Base-by-base conservation (phyloP, 2,797 vertebrate genomes). In the Mormyrops attenuatus region DNA sequence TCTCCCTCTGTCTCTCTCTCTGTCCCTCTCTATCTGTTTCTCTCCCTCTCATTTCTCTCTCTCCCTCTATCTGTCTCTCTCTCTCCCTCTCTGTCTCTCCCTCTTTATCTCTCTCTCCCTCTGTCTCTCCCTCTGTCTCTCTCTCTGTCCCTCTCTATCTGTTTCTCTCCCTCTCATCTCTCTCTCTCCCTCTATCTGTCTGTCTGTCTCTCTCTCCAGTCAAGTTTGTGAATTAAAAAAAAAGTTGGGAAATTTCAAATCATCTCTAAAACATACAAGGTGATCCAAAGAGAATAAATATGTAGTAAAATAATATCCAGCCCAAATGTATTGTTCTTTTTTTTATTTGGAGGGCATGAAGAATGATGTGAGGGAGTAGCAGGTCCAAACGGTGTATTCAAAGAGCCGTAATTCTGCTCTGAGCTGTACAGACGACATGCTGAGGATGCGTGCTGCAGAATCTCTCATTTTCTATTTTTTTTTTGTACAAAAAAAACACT, bases 401-500 rank as follows among this genome's bases (percentile, higher is more conserved):
- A 20, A 60, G 30, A 60, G 53, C 52, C 17, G 34, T 11, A 6
- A 52, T 50, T 30, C 26, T 9, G 50, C 50, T 87, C 22, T 13
- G 9, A 87, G 49, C 22, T 41, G 8, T 53, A 41, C 53, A 87
- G 52, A 50, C 4, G 30, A 41, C 50, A 41, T 7, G 13, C 50
- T 30, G 26, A 20, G 7, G 6, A 20, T 57, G 53, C 85, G 1
- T 41, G 17, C 30, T 60, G 53, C 26, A 57, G 52, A 87, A 11
- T 38, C 3, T 11, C 52, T 60, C 86, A 44, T 91, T 87, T 89
- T 41, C 69, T 11, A 5, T 52, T 90, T 93, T 90, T 93, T 92
- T 92, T 87, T 91, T 89, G 93, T 88, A 53, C 53, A 89, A 89
- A 85, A 92, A 93, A 92, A 93, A 80, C 90, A 93, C 93, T 90